A percentile compares a stretch with the other conserved stretches of the same genome.
Conservation (phyloP, 2,888 invertebrate species). For the Erebia ligea region DNA sequence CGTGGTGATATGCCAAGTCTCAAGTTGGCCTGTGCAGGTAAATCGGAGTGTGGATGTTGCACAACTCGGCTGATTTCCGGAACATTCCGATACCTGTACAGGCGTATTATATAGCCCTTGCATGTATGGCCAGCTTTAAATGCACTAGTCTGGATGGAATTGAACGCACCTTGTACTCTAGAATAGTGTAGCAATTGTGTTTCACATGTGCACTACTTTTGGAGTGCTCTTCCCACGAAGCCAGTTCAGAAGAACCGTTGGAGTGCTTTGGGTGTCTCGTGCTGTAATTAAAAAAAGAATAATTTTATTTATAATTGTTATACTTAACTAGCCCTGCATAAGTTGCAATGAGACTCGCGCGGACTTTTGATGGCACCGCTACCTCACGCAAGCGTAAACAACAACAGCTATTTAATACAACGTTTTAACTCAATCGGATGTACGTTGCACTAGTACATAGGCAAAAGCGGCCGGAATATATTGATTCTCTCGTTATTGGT, state of each 20-base stretch:
- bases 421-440: too few relatives aligned
- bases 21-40: not conserved
- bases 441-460: too few relatives aligned
- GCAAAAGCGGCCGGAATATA: too few relatives aligned
- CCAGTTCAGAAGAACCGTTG: conserved; percentile 91
- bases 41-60: not conserved
- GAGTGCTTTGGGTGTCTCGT: conserved; percentile 90
- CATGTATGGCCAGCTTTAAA: conserved; percentile 14
- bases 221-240: conserved; percentile 90
- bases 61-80: too few relatives aligned
- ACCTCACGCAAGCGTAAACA: too few relatives aligned
- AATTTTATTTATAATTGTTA: not conserved
- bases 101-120: not conserved
- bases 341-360: too few relatives aligned
- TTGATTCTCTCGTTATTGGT: too few relatives aligned
- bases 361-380: too few relatives aligned
- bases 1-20: conserved; percentile 15
- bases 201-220: conserved; percentile 83
- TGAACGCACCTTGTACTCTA: conserved; percentile 13
- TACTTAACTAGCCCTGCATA: too few relatives aligned
- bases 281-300: conserved; percentile 78
- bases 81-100: too few relatives aligned
- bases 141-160: conserved; percentile 25
- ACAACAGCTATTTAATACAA: too few relatives aligned
- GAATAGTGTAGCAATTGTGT: conserved; percentile 4